Base-by-base conservation (phyloP, 2,888 invertebrate genomes). In the Cryptops parisi region DNA sequence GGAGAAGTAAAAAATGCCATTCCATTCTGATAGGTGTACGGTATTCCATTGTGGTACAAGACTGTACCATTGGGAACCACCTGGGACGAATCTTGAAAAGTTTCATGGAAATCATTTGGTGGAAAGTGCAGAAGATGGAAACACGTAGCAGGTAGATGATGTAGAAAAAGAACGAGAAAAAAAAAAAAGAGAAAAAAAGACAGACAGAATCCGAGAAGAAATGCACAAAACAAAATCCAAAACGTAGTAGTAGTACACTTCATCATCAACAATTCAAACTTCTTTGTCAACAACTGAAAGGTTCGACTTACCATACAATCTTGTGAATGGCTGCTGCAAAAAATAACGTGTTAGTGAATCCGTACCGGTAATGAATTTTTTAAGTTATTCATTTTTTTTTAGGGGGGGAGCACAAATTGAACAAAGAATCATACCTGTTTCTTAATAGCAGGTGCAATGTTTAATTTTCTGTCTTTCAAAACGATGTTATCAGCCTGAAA, bases 401-500 rank as follows among this genome's bases (percentile, higher is more conserved):
- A n/a, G n/a, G n/a, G n/a, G n/a, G n/a, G n/a, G n/a, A n/a, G n/a
- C n/a, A n/a, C n/a, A n/a, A n/a, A n/a, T n/a, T n/a, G n/a, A n/a
- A n/a, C 6, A 33, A 33, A 15, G 33, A 33, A 47, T 25, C 9
- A 53, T 66, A 78, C 78, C 74, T 86, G 85, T 69, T 87, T 87
- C 65, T 84, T 82, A 57, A 88, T 82, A 60, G 87, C 87, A 59
- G 85, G 85, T 39, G 87, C 87, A 67, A 88, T 85, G 66, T 87
- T 87, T 56, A 88, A 71, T 67, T 85, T 84, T 61, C 85, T 75
- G 67, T 86, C 84, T 62, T 82, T 78, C 63, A 86, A 75, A 48
- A 84, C 76, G 59, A 84, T 79, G 67, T 82, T 81, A 62, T 84
- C 84, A 51, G 81, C 75, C 80, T 80, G 66, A 40, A 70, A 70